Evolutionary conservation across 2,113 vertebrate genomes (phyloP).

Genomic region (Leptodactylus fuscus): DNA sequence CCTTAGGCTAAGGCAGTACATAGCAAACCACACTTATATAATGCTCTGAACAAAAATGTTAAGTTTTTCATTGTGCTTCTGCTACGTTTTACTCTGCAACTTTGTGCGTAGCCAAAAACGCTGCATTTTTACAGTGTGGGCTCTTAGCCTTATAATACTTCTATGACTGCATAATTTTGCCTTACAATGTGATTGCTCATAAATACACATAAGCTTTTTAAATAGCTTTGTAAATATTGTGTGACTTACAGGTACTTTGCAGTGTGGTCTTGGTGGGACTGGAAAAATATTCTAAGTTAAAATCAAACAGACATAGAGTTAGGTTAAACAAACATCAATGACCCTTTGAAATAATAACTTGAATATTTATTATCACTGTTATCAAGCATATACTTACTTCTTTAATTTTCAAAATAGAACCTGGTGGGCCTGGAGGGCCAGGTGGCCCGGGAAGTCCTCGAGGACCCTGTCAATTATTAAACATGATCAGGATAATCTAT

Average conservation of each 20-base stretch:
- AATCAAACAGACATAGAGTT: constrained; percentile 68
- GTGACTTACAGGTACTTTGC: constrained; percentile 90
- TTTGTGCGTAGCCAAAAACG: no score
- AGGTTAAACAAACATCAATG: constrained; percentile 64
- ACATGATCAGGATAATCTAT: no score
- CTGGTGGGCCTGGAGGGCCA: constrained; percentile 86
- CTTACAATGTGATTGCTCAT: neutral
- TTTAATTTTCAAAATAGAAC: constrained; percentile 84
- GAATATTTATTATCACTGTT: neutral
- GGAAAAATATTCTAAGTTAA: constrained; percentile 87
- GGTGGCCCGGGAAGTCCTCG: constrained; percentile 85
- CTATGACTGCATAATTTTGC: no score
- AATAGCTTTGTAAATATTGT: neutral
- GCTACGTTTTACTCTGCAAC: no score
- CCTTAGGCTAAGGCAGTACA: no score
- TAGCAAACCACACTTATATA: no score
- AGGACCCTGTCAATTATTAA: constrained; percentile 73
- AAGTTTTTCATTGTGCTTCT: no score
- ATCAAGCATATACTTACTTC: constrained; percentile 85
- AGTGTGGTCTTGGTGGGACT: constrained; percentile 86
- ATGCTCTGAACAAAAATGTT: no score
- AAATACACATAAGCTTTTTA: neutral
- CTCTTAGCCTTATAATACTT: no score
- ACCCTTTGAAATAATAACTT: constrained; percentile 34
- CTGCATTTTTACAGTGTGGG: no score